Evolutionary conservation across 2,888 invertebrate species (phyloP), one percentile per base, ranked within the genome.

Genomic region (Rhagonycha fulva): DNA sequence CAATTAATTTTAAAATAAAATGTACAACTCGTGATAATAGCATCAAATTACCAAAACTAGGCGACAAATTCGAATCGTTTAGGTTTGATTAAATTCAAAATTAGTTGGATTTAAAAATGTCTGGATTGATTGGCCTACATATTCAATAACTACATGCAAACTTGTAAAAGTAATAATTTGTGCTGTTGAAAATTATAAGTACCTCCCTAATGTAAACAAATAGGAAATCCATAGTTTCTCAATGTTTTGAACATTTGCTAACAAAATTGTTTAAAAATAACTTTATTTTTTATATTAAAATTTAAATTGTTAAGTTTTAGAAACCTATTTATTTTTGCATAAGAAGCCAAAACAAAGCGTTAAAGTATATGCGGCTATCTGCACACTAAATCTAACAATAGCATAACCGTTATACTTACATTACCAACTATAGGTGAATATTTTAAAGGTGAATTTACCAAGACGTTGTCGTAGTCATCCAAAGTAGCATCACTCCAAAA

Each of bases 401-500:
- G 62, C 70, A 70, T 26, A 70, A 72, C 26, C 71, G 47, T 71
- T 28, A 69, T 87, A 88, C 88, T 88, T 87, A 88, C 88, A 82
- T 87, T 85, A 84, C 85, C 79, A 74, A 86, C 84, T 81, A 86
- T 86, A 83, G 88, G 86, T 75, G 84, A 80, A 81, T 85, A 86
- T 86, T 87, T 87, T 82, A 87, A 85, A 82, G 86, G 87, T 79
- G 83, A 81, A 82, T 85, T 86, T 84, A 84, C 84, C 81, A 85
- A 83, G 84, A 86, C 87, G 77, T 87, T 85, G 84, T 88, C 87
- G 82, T 84, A 87, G 79, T 83, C 83, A 81, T 87, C 87, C 84
- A 86, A 81, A 80, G 87, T 84, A 74, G 87, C 85, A 83, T 87
- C 88, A 85, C 88, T 90, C 90, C 90, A 91, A 88, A 88, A 91